A percentile compares a stretch with the other conserved stretches of the same genome.
Evolutionary conservation across 2,113 vertebrate species (phyloP).

Genomic region (Malurus alboscapulatus): DNA sequence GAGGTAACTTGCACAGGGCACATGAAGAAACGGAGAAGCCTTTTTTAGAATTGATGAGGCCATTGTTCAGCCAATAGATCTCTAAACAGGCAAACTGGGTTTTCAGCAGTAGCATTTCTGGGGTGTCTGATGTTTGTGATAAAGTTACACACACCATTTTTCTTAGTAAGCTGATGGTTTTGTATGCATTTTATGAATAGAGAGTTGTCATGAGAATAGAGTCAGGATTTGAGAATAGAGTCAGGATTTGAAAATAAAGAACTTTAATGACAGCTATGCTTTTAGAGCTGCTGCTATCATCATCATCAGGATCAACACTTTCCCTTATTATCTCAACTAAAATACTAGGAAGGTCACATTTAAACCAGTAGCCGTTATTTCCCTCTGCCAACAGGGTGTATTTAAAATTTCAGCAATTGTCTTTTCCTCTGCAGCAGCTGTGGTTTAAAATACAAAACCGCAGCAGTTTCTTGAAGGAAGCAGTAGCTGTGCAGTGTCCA

Average conservation of each 20-base stretch:
- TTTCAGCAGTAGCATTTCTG: not conserved
- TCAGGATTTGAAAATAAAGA: not conserved
- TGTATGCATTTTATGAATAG: not conserved
- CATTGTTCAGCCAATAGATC: not conserved
- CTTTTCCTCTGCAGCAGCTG: not conserved
- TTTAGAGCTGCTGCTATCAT: not conserved
- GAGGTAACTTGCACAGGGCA: not conserved
- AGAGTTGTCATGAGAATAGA: not conserved
- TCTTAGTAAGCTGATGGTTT: not conserved
- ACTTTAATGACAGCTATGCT: not conserved
- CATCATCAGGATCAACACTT: not conserved
- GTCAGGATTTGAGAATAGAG: not conserved
- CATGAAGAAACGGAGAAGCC: not conserved
- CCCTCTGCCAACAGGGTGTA: not conserved
- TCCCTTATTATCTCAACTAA: constrained; percentile 31
- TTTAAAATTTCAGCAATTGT: not conserved
- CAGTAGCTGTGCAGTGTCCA: rapidly evolving
- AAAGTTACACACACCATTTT: not conserved
- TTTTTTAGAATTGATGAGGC: not conserved
- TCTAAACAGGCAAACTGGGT: not conserved
- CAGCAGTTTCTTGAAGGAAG: not conserved
- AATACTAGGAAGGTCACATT: constrained; percentile 39
- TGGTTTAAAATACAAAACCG: not conserved
- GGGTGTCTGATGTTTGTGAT: not conserved
- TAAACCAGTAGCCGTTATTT: constrained; percentile 39